Evolutionary conservation across 2,113 vertebrate species (phyloP), one percentile per base, ranked within the genome.

Genomic region (Engystomops pustulosus): DNA sequence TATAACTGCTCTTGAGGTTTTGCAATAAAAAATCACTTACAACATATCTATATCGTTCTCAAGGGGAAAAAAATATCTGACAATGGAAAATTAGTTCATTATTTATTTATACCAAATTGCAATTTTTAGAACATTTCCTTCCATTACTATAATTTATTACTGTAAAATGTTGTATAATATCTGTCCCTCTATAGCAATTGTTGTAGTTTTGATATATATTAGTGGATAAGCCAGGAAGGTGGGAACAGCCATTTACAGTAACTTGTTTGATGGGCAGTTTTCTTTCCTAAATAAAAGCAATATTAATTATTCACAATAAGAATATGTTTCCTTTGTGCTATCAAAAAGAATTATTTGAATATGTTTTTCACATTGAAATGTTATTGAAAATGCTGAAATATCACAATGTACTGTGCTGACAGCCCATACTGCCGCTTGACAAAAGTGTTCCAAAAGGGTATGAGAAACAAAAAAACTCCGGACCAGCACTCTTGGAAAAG

Each of bases 51-150:
- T 60, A 82, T 82, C 47, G 18, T 60, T 82, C 80, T 82, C 69
- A 74, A 62, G 80, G 51, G 80, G 25, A 62, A 80, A 80, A n/a
- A 80, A 47, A 74, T 74, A 67, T 65, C 25, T 75, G 72, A 44
- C 69, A 47, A 75, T 65, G 51, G 69, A 60, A 83, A 60, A 83
- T 75, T 62, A 34, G 25, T 2, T 60, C 69, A 83, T 83, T 83
- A 75, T 76, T 75, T 75, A 83, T 75, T 75, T 51, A 83, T 83
- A 45, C 53, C 60, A 75, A 83, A 75, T 65, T 53, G 53, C 41
- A 74, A 83, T 75, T 83, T 83, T 83, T 75, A 83, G 70, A 75
- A 65, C 70, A 83, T 83, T 83, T 83, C 55, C 81, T 75, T 83
- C 71, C 70, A 83, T 83, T 65, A 83, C 38, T 65, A 60, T 47